Percentiles rank a stretch among this genome's conserved stretches.
Conservation (phyloP, 2,113 vertebrate genomes). For the Phylloscopus whistleri region DNA sequence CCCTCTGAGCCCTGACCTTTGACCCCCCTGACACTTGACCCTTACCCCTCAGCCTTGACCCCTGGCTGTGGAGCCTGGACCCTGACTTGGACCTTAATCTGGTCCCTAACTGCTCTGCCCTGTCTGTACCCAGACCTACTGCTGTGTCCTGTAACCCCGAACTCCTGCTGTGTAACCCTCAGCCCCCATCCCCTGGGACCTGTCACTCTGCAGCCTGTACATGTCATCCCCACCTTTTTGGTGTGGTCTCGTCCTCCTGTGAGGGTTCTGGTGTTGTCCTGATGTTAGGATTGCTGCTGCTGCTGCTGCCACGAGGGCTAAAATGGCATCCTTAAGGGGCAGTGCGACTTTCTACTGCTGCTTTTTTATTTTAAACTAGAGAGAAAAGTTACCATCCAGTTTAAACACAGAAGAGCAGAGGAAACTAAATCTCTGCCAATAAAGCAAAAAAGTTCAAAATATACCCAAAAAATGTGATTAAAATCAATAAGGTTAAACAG, state of each 20-base stretch:
- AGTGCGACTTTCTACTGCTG: accelerated
- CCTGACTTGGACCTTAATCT: background rate
- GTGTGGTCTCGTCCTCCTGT: background rate
- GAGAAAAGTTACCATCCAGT: background rate
- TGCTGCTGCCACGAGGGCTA: background rate
- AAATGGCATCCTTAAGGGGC: background rate
- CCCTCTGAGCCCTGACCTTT: background rate
- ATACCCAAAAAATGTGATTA: background rate
- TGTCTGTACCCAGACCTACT: background rate
- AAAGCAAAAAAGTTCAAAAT: accelerated
- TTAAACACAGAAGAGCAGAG: background rate
- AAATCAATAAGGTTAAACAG: background rate
- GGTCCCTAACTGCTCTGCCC: background rate
- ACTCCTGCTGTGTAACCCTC: background rate
- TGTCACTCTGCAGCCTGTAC: background rate
- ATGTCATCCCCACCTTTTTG: background rate
- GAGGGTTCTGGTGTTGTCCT: background rate
- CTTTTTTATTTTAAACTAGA: background rate
- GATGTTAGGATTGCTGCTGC: background rate
- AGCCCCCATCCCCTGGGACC: background rate
- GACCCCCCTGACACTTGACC: background rate
- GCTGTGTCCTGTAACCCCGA: background rate
- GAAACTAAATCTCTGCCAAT: background rate
- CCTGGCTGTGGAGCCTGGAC: background rate
- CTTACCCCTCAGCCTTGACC: background rate